These are phyloP conservation scores for Hydractinia symbiolongicarpus DNA, from an alignment of 30 jellyfish, hydroid and myxozoan species.

Conservation along the genomic window DNA sequence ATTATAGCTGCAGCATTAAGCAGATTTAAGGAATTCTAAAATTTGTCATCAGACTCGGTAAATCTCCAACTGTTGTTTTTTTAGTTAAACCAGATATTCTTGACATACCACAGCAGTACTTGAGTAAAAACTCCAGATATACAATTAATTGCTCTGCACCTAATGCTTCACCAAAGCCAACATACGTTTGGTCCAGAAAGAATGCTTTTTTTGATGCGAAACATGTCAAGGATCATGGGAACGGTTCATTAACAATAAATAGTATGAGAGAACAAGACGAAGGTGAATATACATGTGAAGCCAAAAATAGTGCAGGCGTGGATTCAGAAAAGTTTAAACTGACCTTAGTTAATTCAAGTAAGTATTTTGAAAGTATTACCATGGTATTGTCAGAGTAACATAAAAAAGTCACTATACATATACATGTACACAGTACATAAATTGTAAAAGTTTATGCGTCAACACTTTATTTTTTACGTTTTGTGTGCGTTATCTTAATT, in stretches of 20 bases:
- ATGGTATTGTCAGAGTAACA: too few relatives aligned
- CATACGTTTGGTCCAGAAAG: slow-evolving; percentile 22
- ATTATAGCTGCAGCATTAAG: too few relatives aligned
- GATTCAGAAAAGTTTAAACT: not conserved
- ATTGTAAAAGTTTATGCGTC: too few relatives aligned
- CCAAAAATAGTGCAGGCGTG: not conserved
- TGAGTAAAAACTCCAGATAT: not conserved
- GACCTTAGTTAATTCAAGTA: not conserved
- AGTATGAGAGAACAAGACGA: slow-evolving; percentile 3
- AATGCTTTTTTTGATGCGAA: not conserved
- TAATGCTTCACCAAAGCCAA: not conserved
- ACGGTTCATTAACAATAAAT: slow-evolving; percentile 8
- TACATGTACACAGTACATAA: too few relatives aligned
- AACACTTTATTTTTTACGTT: too few relatives aligned
- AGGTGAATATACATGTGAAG: slow-evolving; percentile 30
- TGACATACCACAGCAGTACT: slow-evolving; percentile 15
- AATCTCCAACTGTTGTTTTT: not conserved
- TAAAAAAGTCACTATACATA: too few relatives aligned
- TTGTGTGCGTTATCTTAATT: too few relatives aligned
- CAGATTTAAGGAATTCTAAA: too few relatives aligned
- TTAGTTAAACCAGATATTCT: slow-evolving; percentile 10
- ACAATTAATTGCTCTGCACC: not conserved
- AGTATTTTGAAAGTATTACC: too few relatives aligned
- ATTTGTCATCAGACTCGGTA: too few relatives aligned
- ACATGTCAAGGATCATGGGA: slow-evolving; percentile 17